phyloP scores from a whole-genome alignment of 2,797 vertebrate genomes.

The Trematomus bernacchii region DNA sequence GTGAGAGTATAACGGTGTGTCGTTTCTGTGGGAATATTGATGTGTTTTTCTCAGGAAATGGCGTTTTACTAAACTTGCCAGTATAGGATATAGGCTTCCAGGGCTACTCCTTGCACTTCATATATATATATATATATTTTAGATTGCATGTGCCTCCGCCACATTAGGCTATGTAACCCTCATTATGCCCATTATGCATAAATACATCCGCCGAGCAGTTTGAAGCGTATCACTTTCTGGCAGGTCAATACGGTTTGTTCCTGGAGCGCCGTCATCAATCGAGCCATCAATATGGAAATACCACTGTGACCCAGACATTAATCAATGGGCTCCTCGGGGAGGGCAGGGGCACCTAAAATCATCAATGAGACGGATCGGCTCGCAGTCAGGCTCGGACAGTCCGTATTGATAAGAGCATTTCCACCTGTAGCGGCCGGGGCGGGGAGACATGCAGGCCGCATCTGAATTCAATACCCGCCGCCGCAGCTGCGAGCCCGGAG shows the following conservation, averaged over 20 bases:
- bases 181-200: constrained; percentile 47
- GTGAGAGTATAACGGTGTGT: constrained; percentile 13
- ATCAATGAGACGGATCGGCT: constrained; percentile 85
- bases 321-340: constrained; percentile 84
- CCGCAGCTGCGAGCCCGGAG: constrained; percentile 76
- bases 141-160: constrained; percentile 8
- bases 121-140: no score
- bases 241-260: constrained; percentile 82
- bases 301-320: constrained; percentile 84
- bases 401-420: constrained; percentile 82
- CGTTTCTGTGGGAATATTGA: constrained; percentile 24
- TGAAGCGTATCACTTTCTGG: constrained; percentile 78
- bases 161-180: background rate
- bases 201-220: constrained; percentile 69
- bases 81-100: background rate
- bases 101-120: background rate
- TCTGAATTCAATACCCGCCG: constrained; percentile 84
- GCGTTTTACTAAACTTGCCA: background rate
- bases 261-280: constrained; percentile 86
- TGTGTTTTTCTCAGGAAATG: background rate
- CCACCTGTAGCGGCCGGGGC: constrained; percentile 80
- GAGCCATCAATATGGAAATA: constrained; percentile 88
- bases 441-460: constrained; percentile 61
- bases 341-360: constrained; percentile 76
- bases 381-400: constrained; percentile 75